Evolutionary conservation across 2,113 vertebrate genomes (phyloP), one percentile per base, ranked within the genome.

Genomic region (Misgurnus anguillicaudatus): DNA sequence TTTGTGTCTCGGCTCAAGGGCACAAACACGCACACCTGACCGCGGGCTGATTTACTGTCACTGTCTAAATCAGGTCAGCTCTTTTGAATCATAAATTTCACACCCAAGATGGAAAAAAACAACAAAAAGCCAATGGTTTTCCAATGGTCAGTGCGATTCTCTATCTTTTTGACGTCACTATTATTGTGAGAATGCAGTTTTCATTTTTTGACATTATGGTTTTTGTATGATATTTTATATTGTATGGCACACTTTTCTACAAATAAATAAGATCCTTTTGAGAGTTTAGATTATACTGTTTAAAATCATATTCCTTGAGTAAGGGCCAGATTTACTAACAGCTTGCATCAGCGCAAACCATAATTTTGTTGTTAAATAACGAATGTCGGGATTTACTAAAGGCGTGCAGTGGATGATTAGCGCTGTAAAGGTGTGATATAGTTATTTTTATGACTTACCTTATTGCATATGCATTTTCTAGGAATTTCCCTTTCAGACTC

Each of bases 11-110:
- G 13, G 31, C 75, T 79, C 39, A 70, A 70, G 75, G 75, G 48
- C 67, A 79, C 68, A 67, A 41, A 76, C 68, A 84, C 60, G 64
- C 61, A 69, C 39, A 84, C 76, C 83, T 84, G 80, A 67, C 60
- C 45, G 68, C 75, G 39, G 64, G 70, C 79, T 75, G 53, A 79
- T 79, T 84, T 72, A 65, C 61, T 48, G 39, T 21, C 58, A 51
- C 75, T 79, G 71, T 66, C 71, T 51, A 67, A 81, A 82, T 62
- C 75, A 53, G 71, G 80, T 84, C 83, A 84, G 71, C 42, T 58
- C 45, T 60, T 80, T 55, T 42, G 63, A 45, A 63, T 80, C 74
- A 68, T 70, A 62, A 47, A 79, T 39, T 71, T 36, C 42, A 76
- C 24, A 79, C 24, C 41, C 70, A 41, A 31, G 39, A 64, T 21